Evolutionary conservation across 2,888 invertebrate species (phyloP).

Genomic region (Ochropleura leucogaster): DNA sequence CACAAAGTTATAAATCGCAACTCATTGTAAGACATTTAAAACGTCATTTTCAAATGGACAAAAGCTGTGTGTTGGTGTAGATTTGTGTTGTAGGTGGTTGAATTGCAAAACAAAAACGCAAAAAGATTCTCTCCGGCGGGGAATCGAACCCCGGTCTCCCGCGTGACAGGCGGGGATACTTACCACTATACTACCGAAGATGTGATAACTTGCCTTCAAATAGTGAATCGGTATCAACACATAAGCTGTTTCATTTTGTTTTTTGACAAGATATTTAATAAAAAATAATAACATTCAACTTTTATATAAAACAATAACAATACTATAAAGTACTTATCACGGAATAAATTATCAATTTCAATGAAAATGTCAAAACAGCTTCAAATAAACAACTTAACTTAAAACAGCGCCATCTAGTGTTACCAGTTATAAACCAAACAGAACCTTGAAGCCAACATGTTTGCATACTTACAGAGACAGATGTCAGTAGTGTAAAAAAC

Average conservation of each 20-base stretch:
- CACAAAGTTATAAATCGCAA: too few relatives aligned
- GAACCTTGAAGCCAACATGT: neutral
- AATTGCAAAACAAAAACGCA: conserved; percentile 6
- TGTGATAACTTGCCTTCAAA: rapidly evolving
- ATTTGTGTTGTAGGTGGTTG: neutral
- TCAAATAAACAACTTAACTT: too few relatives aligned
- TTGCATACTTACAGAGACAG: conserved; percentile 6
- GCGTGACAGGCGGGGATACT: conserved; percentile 91
- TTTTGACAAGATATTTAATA: rapidly evolving
- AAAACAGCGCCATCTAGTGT: conserved; percentile 40
- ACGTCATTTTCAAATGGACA: neutral
- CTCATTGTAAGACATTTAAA: neutral
- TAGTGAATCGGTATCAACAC: rapidly evolving
- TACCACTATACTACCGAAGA: conserved; percentile 91
- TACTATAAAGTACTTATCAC: rapidly evolving
- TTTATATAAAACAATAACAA: neutral
- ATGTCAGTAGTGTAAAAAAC: conserved; percentile 22
- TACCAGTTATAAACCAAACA: neutral
- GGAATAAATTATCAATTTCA: neutral
- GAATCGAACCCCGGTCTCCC: conserved; percentile 81
- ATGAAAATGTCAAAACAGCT: neutral
- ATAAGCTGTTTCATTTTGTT: rapidly evolving
- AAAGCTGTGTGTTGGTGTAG: neutral
- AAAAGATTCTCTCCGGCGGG: conserved; percentile 69
- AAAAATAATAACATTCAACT: neutral